phyloP scores from a whole-genome alignment of 2,888 invertebrate genomes.

The Drosophila bunnanda region DNA sequence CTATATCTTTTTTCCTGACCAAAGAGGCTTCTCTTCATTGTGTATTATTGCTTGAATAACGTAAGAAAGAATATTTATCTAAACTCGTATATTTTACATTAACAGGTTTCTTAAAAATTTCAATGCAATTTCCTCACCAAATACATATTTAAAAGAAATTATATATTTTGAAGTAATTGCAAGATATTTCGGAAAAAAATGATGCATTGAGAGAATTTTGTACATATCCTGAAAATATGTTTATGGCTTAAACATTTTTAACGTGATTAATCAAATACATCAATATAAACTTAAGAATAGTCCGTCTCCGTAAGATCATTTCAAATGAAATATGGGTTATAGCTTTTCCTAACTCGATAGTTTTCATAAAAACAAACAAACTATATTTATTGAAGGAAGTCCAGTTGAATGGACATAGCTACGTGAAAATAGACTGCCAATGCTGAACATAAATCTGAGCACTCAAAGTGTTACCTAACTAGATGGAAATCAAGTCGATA shows the following conservation, averaged over 20 bases:
- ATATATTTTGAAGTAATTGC: not conserved
- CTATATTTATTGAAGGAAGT: not conserved
- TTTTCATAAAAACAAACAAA: not conserved
- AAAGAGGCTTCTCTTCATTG: too few relatives aligned
- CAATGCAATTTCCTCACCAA: not conserved
- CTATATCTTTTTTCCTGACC: too few relatives aligned
- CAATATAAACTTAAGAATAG: too few relatives aligned
- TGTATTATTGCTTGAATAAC: too few relatives aligned
- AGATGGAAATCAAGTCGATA: not conserved
- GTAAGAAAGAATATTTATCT: too few relatives aligned
- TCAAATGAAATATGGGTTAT: not conserved
- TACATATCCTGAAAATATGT: not conserved
- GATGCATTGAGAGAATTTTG: not conserved
- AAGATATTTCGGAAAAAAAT: not conserved
- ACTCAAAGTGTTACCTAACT: constrained; percentile 2
- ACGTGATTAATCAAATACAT: too few relatives aligned
- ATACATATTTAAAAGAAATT: not conserved
- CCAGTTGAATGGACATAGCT: not conserved
- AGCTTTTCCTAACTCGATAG: too few relatives aligned
- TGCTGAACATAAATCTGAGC: not conserved
- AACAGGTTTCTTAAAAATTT: not conserved
- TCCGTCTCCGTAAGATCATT: too few relatives aligned
- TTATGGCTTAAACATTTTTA: too few relatives aligned
- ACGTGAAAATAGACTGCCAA: not conserved
- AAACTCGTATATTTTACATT: not conserved